Evolutionary conservation across 2,888 invertebrate species (phyloP), one percentile per base, ranked within the genome.

Genomic region (Cryptocheilus praepositus): DNA sequence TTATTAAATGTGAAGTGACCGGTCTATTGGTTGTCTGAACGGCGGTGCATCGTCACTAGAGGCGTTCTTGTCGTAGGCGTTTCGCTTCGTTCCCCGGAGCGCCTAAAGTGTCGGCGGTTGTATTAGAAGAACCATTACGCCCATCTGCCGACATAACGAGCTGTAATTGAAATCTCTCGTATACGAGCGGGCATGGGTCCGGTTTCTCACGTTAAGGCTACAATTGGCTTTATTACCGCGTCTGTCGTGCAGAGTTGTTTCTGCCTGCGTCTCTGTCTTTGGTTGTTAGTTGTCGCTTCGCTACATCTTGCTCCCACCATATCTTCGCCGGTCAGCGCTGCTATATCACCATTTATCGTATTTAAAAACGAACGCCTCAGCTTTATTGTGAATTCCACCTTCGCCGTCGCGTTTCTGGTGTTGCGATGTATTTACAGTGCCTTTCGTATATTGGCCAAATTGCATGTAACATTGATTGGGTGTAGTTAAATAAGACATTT

Each of bases 71-170:
- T 36, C 63, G 69, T 71, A 57, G 64, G 70, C 80, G 77, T 73
- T 64, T 56, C 70, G 53, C 58, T 64, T 68, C 64, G 63, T 70
- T 73, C 71, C 53, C 68, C 61, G 67, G 59, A 70, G 69, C 69
- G 77, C 72, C 71, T 75, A 72, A 80, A 79, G 76, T 78, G 82
- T 81, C 73, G 81, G 80, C 70, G 62, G 79, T 70, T 49, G 68
- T 64, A 68, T 70, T 70, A 61, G 73, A 71, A 74, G 71, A 71
- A 78, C 85, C 84, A 86, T 88, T 87, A 87, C 83, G 84, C 80
- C 86, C 87, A 87, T 87, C 87, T 88, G 88, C 84, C 76, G 84
- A 77, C 82, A 81, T 87, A 88, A 88, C 88, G 85, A 87, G 84
- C 81, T 82, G 83, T 86, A 88, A 88, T 88, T 88, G 88, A 88